Evolutionary conservation across 2,797 vertebrate species (phyloP), one percentile per base, ranked within the genome.

Genomic region (Artibeus lituratus): DNA sequence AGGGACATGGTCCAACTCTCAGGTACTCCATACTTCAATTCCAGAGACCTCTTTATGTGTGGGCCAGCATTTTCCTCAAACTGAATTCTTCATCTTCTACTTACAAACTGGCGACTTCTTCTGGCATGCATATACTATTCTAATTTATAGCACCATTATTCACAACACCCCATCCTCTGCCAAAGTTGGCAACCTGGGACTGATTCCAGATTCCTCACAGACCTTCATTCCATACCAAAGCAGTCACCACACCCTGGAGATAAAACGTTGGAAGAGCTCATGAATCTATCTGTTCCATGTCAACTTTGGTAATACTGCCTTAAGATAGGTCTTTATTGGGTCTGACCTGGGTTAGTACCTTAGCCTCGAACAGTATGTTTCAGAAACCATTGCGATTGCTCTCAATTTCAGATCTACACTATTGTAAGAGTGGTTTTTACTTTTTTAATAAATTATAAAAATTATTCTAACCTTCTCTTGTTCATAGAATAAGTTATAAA

Each of bases 191-290:
- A 91, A 95, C 65, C 80, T 89, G 74, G 42, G 92, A 96, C 65
- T 59, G n/a, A 96, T 94, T 65, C 65, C 95, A 89, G 70, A 73
- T 49, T 95, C n/a, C n/a, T 89, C 39, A 29, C 21, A 32, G 87
- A 94, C 51, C 72, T 92, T 93, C 39, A 81, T 77, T 87, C 37
- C 53, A 90, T 47, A 81, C 90, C 94, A 93, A 93, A 94, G 72
- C 57, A 87, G 51, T 51, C 19, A 86, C 67, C 55, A 91, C 47
- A 32, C 29, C 69, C 72, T 82, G 85, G 55, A 86, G 85, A 92
- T 69, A 83, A 95, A 94, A 83, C 24, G 18, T 70, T n/a, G 35
- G 44, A 62, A 47, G 53, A 82, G 32, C 29, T 83, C 11, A 14
- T 47, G 76, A 69, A 74, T 59, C 78, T 44, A 0, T 80, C 65